A percentile compares a stretch with the other conserved stretches of the same genome.
These are phyloP conservation scores for Hemaris fuciformis DNA, from an alignment of 2,888 invertebrate species.

Conservation along the genomic window DNA sequence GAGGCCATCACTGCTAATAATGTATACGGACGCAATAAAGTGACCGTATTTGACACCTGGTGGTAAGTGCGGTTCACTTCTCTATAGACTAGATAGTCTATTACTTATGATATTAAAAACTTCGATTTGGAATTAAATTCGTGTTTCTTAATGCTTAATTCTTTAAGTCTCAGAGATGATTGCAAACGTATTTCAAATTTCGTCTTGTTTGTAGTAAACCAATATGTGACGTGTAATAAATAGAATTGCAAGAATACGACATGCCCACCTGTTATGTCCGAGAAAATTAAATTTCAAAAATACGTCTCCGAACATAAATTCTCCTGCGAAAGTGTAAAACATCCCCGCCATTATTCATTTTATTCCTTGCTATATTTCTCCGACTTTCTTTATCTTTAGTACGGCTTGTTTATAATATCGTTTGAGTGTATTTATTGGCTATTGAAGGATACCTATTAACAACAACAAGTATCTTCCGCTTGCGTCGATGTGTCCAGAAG, in stretches of 20 bases:
- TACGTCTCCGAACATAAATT: not conserved
- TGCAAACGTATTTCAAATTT: not conserved
- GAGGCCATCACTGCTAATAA: no score
- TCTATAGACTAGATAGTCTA: no score
- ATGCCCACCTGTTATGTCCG: not conserved
- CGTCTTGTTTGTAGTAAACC: not conserved
- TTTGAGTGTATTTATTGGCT: conserved; percentile 41
- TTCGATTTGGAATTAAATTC: no score
- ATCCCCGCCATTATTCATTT: conserved; percentile 27
- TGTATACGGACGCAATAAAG: no score
- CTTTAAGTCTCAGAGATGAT: no score
- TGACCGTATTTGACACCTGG: no score
- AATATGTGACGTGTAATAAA: not conserved
- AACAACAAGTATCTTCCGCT: not conserved
- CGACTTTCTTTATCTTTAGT: conserved; percentile 43
- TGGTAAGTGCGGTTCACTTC: no score
- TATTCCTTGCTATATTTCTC: conserved; percentile 35
- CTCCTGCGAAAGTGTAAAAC: not conserved
- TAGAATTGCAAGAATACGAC: not conserved
- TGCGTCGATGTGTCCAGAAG: not conserved
- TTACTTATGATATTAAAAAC: no score
- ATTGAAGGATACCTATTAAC: conserved; percentile 20
- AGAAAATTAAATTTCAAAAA: not conserved
- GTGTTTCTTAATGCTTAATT: no score
- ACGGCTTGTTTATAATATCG: conserved; percentile 49